Base-by-base conservation (phyloP, 1,140 invertebrate species). In the Aphelinus certus region DNA sequence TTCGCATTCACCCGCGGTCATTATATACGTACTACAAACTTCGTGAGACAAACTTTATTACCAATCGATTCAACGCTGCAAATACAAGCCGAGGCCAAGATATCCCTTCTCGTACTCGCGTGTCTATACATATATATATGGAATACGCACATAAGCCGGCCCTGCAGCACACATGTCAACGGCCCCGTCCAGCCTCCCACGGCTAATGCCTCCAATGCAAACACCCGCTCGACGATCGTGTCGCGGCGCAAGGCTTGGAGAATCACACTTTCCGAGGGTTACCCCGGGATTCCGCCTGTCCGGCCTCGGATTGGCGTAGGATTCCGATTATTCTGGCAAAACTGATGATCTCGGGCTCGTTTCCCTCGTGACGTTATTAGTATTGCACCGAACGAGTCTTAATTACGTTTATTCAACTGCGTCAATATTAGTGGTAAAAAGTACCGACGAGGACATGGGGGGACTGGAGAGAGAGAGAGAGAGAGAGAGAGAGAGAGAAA, bases 341-440 rank as follows among this genome's bases (percentile, higher is more conserved):
- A 5, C 7, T 5, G 10, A 55, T 47, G 10, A 56, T 56, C 43
- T 56, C 9, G 7, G 45, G 42, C 49, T 56, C 64, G 43, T 45
- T 26, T 62, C 9, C 42, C n/a, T 3, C 42, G 68, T 46, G 48
- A 65, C 9, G 63, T 58, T 57, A 9, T 57, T 61, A 57, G 49
- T 45, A 53, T 63, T 71, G 60, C 68, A 66, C 56, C n/a, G 49
- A 49, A 4, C 48, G 51, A 65, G 64, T 48, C 69, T 79, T 81
- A 80, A 80, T 81, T 81, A 78, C 71, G 78, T 81, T 81, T 80
- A 78, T 77, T 80, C 76, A 81, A 79, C 79, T 77, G 70, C 73
- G 73, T 68, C 73, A 82, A 81, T 82, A 81, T 78, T 75, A 69
- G 77, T 73, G n/a, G 1, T 42, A 66, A 66, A n/a, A 61, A 46